Percentiles rank a stretch among this genome's conserved stretches.
These are phyloP conservation scores for Gastracanthus pulcherrimus DNA, from an alignment of 2,888 invertebrate genomes.

Conservation along the genomic window DNA sequence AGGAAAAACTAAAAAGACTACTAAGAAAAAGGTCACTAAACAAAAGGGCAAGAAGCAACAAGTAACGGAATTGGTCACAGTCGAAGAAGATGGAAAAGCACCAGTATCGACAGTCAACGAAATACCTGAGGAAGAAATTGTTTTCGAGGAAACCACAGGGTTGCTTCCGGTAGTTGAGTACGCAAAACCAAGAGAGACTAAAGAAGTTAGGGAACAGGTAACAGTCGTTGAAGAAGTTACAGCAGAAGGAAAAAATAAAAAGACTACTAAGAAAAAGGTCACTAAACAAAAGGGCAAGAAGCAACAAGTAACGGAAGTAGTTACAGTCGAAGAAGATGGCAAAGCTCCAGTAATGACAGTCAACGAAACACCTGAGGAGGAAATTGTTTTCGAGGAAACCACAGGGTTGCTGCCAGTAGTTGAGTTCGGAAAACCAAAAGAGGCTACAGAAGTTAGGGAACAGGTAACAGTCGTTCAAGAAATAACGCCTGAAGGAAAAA, in stretches of 20 bases:
- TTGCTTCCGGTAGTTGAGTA: background rate
- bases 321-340: constrained; percentile 74
- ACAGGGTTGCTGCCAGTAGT: too few relatives aligned
- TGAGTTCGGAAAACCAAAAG: too few relatives aligned
- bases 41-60: constrained; percentile 75
- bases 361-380: too few relatives aligned
- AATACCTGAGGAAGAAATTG: constrained; percentile 75
- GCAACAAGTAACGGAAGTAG: constrained; percentile 76
- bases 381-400: too few relatives aligned
- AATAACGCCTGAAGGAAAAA: too few relatives aligned
- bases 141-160: constrained; percentile 70
- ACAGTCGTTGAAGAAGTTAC: too few relatives aligned
- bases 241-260: too few relatives aligned
- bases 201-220: too few relatives aligned
- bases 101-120: constrained; percentile 72
- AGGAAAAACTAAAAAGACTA: constrained; percentile 65
- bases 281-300: constrained; percentile 74
- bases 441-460: too few relatives aligned
- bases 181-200: background rate
- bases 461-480: too few relatives aligned
- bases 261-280: constrained; percentile 74
- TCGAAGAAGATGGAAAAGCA: constrained; percentile 74
- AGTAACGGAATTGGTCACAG: constrained; percentile 75
- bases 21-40: constrained; percentile 74
- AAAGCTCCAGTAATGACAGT: constrained; percentile 72